Base-by-base conservation (phyloP, 1,140 invertebrate genomes). In the Calliphora vicina region DNA sequence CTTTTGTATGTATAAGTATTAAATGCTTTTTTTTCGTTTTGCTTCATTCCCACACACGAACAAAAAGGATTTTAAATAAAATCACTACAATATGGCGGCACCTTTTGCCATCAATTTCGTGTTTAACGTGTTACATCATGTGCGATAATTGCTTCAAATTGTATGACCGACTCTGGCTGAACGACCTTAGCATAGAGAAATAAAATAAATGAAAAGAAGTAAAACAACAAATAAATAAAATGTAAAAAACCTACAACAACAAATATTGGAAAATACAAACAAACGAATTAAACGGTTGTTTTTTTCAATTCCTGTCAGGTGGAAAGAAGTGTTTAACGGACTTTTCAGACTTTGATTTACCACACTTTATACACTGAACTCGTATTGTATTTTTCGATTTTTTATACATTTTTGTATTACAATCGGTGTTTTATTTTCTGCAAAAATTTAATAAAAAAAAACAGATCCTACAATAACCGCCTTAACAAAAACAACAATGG, bases 301-400 rank as follows among this genome's bases (percentile, higher is more conserved):
- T 57, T 57, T 57, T 57, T 15, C 50, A 57, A 57, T 57, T 57
- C 50, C 50, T 57, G 50, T 57, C 50, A 57, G 50, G 50, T 57
- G 50, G 50, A 76, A 76, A 35, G 50, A 76, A 76, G 73, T 76
- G 73, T 76, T 76, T 76, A 76, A 76, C 73, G 29, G 73, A 76
- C 73, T 76, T 76, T 35, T 76, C 73, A 57, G 50, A 76, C 73
- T 76, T 76, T 76, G 73, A 76, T 76, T 76, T 76, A 76, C 73
- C 73, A 76, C 73, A 76, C 73, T 76, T 76, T 76, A 76, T n/a
- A 42, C 73, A 42, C 27, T 76, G 29, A 35, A 35, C 35, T 35
- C 35, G 35, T 35, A 35, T 35, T 35, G 35, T 35, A 8, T 35
- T 35, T 6, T 1, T 1, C 10, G 0, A 8, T 35, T 35, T 35